phyloP scores from a whole-genome alignment of 2,888 invertebrate genomes.

The Philonicus albiceps region DNA sequence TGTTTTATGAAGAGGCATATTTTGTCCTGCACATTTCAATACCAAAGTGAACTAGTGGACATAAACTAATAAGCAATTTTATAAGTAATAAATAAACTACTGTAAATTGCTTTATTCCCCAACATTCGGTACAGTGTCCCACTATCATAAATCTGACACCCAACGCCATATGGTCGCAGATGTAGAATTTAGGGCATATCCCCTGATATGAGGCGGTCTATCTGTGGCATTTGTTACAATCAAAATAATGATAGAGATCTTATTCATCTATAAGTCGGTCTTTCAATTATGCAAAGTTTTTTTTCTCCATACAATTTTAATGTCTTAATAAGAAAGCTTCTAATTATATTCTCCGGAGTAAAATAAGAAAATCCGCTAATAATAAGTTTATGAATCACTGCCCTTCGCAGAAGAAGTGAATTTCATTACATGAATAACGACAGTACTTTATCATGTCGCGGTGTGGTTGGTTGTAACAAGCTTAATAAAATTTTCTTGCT shows the following conservation, averaged over 20 bases:
- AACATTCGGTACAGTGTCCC: neutral
- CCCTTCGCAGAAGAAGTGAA: neutral
- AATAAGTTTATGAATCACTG: neutral
- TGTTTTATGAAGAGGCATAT: too few species aligned
- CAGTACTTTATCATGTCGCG: neutral
- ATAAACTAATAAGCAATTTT: neutral
- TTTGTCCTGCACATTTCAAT: too few species aligned
- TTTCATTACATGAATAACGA: neutral
- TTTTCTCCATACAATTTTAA: neutral
- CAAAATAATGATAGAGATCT: neutral
- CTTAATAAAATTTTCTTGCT: neutral
- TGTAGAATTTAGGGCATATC: neutral
- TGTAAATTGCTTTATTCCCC: neutral
- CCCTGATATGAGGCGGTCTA: neutral
- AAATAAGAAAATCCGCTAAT: neutral
- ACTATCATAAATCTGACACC: neutral
- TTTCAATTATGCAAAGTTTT: neutral
- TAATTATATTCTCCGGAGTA: neutral
- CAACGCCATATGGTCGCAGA: neutral
- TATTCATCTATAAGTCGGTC: neutral
- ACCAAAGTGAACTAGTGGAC: too few species aligned
- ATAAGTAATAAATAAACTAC: neutral
- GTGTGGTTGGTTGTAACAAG: neutral
- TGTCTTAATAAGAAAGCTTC: neutral
- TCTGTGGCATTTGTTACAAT: neutral